Evolutionary conservation across 2,797 vertebrate species (phyloP), one percentile per base, ranked within the genome.

Genomic region (Sebastes taczanowskii): DNA sequence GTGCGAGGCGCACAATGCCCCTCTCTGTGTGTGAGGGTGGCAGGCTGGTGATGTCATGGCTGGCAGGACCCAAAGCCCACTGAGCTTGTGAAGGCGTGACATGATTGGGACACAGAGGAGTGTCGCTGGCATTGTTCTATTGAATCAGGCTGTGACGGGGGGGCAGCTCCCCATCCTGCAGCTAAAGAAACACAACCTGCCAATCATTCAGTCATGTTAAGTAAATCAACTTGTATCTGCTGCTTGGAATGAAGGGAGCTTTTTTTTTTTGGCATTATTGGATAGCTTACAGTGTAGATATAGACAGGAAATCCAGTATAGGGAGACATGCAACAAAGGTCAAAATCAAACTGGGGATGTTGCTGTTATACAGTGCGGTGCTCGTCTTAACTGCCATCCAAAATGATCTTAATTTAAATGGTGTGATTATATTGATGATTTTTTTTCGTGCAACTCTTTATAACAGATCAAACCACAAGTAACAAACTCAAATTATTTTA

Each of bases 1-100:
- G 4, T 58, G 55, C 38, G 13, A 63, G 62, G 66, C 4, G 2
- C 71, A 87, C 84, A 91, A 88, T 76, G 68, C 68, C 60, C 58
- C 78, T 87, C 76, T 91, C 60, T 92, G 83, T 79, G 64, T 79
- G 64, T 55, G 25, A 64, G 84, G 78, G 70, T 74, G 81, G 86
- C 66, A 75, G 86, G 53, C 65, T 25, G 84, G 70, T 93, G 92
- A 94, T 86, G 91, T 93, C 91, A 94, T 87, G 81, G 76, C 77
- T 93, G 89, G 88, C 88, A 77, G 84, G 70, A 70, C 62, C 83
- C 20, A 29, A 66, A 73, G 55, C 74, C 77, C 78, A 58, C 90
- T 66, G 81, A 84, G 88, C 68, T 62, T 81, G 79, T 82, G 73
- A 88, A 88, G 84, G 82, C 77, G 16, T 88, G 85, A 91, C 89